phyloP scores from a whole-genome alignment of 2,888 invertebrate genomes.

The Coleophora flavipennella region DNA sequence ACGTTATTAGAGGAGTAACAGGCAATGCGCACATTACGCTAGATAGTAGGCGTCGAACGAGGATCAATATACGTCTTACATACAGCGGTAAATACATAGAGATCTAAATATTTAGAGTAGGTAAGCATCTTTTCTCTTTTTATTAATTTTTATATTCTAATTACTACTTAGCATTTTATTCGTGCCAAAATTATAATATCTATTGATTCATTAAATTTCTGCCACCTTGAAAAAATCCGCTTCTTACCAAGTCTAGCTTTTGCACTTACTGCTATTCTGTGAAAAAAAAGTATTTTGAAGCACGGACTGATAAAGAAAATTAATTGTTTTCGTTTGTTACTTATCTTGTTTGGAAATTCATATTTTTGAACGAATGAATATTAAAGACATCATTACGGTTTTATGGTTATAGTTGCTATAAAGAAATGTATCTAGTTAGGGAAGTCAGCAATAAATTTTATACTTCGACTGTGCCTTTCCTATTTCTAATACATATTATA shows the following conservation, averaged over 20 bases:
- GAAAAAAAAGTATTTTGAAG: no score
- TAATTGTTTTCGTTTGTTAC: no score
- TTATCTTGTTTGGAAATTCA: no score
- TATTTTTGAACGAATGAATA: no score
- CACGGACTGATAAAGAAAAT: no score
- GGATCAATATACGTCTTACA: no score
- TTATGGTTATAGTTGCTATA: constrained; percentile 29
- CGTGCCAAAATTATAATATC: constrained; percentile 53
- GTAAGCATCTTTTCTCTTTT: constrained; percentile 2
- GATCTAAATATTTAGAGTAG: no score
- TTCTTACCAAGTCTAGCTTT: no score
- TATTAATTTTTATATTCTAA: constrained; percentile 12
- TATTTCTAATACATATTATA: constrained; percentile 59
- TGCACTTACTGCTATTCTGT: no score
- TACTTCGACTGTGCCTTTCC: constrained; percentile 73
- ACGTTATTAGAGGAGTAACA: constrained; percentile 55
- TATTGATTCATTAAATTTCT: constrained; percentile 8
- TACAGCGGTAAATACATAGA: no score
- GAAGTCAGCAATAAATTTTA: constrained; percentile 71
- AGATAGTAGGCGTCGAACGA: constrained; percentile 30
- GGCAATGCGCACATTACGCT: constrained; percentile 59
- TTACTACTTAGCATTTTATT: constrained; percentile 32
- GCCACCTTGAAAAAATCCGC: no score
- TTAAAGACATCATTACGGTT: not conserved
- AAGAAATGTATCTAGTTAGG: constrained; percentile 54